phyloP scores from a whole-genome alignment of 1,140 invertebrate genomes.

The Meloidogyne hapla region DNA sequence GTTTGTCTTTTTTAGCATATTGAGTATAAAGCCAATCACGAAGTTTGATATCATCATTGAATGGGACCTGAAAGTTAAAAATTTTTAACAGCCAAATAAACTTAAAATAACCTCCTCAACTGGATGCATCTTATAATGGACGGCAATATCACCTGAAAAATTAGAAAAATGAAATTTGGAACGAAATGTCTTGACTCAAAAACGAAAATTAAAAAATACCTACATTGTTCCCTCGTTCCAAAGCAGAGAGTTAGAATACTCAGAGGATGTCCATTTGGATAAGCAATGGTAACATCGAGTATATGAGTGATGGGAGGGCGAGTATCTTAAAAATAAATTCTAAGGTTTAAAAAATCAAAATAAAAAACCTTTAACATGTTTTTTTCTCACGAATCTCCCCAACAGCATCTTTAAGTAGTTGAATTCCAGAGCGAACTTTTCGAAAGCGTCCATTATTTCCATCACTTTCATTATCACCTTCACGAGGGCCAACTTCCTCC shows the following conservation, averaged over 20 bases:
- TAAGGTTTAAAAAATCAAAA: not conserved
- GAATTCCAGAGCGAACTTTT: conserved; percentile 30
- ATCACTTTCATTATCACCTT: conserved; percentile 47
- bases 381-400: conserved; percentile 63
- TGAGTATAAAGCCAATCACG: conserved; percentile 65
- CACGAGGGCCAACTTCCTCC: conserved; percentile 67
- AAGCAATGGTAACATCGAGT: conserved; percentile 86
- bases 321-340: conserved; percentile 48
- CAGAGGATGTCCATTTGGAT: conserved; percentile 73
- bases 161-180: no score
- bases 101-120: conserved; percentile 39
- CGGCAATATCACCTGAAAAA: conserved; percentile 55
- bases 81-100: not conserved
- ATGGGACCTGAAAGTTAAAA: conserved; percentile 53
- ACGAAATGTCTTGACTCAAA: no score
- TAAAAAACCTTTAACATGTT: conserved; percentile 59
- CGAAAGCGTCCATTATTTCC: conserved; percentile 46
- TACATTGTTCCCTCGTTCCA: conserved; percentile 40
- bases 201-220: not conserved
- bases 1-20: conserved; percentile 65
- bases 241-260: conserved; percentile 60
- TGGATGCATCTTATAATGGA: conserved; percentile 60
- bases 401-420: conserved; percentile 61
- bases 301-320: conserved; percentile 75
- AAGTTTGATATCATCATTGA: conserved; percentile 61